These are phyloP conservation scores for Phodopus roborovskii DNA, from an alignment of 2,113 vertebrate genomes.

Conservation along the genomic window DNA sequence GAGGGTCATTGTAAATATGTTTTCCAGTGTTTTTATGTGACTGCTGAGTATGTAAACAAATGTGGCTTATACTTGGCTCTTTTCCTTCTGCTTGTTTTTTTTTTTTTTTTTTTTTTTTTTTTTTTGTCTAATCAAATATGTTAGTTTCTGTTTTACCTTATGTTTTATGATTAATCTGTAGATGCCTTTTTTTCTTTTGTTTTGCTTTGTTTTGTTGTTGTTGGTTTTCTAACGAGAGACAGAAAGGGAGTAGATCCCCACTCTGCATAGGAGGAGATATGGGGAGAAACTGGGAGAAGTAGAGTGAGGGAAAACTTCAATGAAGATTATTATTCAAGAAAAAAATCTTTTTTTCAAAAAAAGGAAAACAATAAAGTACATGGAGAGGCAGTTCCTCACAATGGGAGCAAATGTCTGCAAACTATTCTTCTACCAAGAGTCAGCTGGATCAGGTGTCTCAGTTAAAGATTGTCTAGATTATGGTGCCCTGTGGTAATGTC, in stretches of 20 bases:
- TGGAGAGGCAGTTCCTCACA: background rate
- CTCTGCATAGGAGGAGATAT: background rate
- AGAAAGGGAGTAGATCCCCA: background rate
- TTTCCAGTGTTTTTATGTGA: too few relatives aligned
- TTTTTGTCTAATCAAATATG: too few relatives aligned
- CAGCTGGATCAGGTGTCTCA: background rate
- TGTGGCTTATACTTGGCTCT: too few relatives aligned
- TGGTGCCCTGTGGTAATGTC: background rate
- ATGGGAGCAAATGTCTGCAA: background rate
- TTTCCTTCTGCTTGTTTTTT: too few relatives aligned
- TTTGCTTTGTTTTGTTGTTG: background rate
- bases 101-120: too few relatives aligned
- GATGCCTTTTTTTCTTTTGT: background rate
- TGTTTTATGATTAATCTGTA: background rate
- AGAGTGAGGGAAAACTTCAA: background rate
- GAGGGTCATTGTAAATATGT: background rate
- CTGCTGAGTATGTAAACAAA: too few relatives aligned
- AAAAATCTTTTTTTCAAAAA: background rate
- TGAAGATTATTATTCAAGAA: background rate
- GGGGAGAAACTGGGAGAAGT: background rate
- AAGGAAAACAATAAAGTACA: background rate
- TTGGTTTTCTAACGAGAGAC: background rate
- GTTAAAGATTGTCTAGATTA: background rate
- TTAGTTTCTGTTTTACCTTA: too few relatives aligned
- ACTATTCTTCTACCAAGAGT: background rate